Conservation (phyloP, 2,113 vertebrate genomes). For the Canis aureus region DNA sequence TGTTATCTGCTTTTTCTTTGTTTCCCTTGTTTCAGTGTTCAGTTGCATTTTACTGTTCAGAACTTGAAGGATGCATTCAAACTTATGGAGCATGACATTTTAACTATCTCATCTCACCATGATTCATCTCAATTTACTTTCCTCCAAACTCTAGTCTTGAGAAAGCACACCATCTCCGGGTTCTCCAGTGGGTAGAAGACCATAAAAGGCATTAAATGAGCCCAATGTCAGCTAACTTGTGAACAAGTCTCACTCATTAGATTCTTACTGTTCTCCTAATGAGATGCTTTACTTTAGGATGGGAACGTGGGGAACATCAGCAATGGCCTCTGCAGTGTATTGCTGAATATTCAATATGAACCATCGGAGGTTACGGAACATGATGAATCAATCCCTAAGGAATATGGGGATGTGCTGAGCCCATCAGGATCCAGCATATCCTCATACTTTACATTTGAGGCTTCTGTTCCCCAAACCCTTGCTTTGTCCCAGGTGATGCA, state of each 20-base stretch:
- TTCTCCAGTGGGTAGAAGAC: constrained; percentile 77
- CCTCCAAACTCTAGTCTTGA: constrained; percentile 83
- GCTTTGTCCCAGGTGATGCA: background rate
- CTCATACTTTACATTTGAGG: constrained; percentile 61
- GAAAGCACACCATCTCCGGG: constrained; percentile 75
- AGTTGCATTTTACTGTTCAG: constrained; percentile 85
- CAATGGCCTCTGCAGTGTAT: background rate
- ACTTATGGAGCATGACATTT: constrained; percentile 87
- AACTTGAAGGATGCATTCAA: constrained; percentile 86
- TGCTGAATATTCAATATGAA: constrained; percentile 56
- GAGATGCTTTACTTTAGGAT: background rate
- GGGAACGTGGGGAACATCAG: background rate
- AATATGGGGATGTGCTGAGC: constrained; percentile 37
- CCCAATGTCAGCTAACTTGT: constrained; percentile 61
- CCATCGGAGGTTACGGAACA: constrained; percentile 52
- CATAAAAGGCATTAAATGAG: constrained; percentile 74
- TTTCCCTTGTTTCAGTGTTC: constrained; percentile 86
- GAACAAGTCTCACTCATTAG: constrained; percentile 65
- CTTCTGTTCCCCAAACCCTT: constrained; percentile 69
- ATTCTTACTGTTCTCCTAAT: constrained; percentile 3
- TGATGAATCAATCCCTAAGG: constrained; percentile 66
- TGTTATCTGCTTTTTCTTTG: constrained; percentile 84
- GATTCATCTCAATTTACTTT: constrained; percentile 89
- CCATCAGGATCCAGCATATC: constrained; percentile 70
- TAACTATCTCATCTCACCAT: constrained; percentile 85